Evolutionary conservation across 2,113 vertebrate species (phyloP).

Genomic region (Ranitomeya imitator): DNA sequence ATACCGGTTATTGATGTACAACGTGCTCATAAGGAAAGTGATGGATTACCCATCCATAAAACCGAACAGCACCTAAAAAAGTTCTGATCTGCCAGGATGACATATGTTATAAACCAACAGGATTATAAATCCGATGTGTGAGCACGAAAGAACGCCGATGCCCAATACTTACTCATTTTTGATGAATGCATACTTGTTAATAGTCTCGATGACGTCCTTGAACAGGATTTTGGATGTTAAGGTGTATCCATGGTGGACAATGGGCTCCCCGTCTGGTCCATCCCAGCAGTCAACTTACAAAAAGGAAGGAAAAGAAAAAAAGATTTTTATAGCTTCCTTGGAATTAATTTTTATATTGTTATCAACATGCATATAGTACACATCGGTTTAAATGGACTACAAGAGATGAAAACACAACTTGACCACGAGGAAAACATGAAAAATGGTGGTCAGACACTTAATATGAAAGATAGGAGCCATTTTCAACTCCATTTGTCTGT

Average conservation of each 20-base stretch:
- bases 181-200: conserved; percentile 95
- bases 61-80: neutral
- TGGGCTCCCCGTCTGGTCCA: conserved; percentile 91
- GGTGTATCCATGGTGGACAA: conserved; percentile 96
- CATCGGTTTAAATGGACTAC: neutral
- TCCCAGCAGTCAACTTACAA: conserved; percentile 96
- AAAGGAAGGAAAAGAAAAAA: neutral
- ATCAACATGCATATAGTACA: neutral
- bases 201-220: conserved; percentile 94
- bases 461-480: too few species aligned
- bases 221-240: conserved; percentile 98
- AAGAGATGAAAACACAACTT: neutral
- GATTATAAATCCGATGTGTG: neutral
- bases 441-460: neutral
- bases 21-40: neutral
- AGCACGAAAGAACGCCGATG: too few species aligned
- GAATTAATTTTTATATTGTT: too few species aligned
- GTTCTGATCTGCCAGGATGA: neutral
- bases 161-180: conserved; percentile 85
- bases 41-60: neutral
- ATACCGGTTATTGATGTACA: neutral
- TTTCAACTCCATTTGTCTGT: too few species aligned
- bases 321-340: neutral
- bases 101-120: neutral
- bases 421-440: neutral